These are phyloP conservation scores for Protaetia brevitarsis DNA, from an alignment of 1,140 invertebrate species.

Conservation along the genomic window DNA sequence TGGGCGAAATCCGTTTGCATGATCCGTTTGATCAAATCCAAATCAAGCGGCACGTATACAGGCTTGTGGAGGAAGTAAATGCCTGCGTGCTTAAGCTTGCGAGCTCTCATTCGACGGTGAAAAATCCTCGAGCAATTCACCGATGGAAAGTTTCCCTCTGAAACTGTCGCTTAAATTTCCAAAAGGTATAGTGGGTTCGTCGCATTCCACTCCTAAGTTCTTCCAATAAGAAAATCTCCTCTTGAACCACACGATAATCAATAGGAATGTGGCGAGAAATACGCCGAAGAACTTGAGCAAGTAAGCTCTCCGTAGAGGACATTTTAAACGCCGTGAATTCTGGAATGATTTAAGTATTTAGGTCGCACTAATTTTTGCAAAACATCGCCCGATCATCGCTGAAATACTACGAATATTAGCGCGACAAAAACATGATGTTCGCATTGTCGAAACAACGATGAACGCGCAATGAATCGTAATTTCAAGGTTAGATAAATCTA, in stretches of 20 bases:
- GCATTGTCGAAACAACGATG: no score
- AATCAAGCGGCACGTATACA: conserved; percentile 53
- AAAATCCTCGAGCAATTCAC: conserved; percentile 38
- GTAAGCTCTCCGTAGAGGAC: background rate
- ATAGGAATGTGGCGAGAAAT: background rate
- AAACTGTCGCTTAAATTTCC: conserved; percentile 31
- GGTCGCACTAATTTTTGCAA: no score
- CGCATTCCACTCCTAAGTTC: conserved; percentile 1
- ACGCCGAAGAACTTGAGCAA: background rate
- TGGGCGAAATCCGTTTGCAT: conserved; percentile 52
- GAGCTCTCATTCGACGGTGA: conserved; percentile 31
- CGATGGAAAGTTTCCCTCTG: conserved; percentile 37
- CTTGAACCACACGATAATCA: background rate
- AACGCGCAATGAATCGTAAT: no score
- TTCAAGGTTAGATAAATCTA: no score
- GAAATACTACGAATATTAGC: no score
- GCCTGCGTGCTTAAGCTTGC: conserved; percentile 43
- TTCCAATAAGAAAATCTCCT: conserved; percentile 25
- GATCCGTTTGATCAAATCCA: conserved; percentile 59
- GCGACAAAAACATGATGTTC: no score
- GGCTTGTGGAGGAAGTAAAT: conserved; percentile 51
- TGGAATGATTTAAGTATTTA: no score
- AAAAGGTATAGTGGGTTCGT: conserved; percentile 21
- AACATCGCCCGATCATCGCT: no score
- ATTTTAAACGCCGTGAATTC: no score